A percentile compares a stretch with the other conserved stretches of the same genome.
phyloP scores from a whole-genome alignment of 2,797 vertebrate species.

The Tamandua tetradactyla region DNA sequence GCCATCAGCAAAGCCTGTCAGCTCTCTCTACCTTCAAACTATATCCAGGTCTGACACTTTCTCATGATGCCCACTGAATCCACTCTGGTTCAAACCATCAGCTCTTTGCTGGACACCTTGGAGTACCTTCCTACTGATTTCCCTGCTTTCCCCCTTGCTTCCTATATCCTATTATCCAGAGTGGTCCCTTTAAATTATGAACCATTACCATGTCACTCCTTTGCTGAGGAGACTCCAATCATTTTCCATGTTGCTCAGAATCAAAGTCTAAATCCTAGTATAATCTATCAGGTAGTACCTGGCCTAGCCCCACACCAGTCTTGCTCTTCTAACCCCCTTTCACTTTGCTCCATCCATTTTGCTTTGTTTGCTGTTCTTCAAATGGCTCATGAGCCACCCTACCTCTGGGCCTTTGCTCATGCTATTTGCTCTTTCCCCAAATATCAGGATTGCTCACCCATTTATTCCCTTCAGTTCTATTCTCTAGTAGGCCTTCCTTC shows the following conservation, averaged over 20 bases:
- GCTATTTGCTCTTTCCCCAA: neutral
- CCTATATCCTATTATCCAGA: neutral
- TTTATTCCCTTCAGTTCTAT: neutral
- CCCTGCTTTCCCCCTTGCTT: neutral
- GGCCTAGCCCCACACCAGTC: fast-evolving
- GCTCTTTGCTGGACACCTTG: neutral
- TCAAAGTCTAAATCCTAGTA: neutral
- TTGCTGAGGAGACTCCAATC: neutral
- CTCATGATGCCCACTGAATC: neutral
- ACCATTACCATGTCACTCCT: neutral
- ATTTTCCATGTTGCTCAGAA: neutral
- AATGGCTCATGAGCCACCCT: neutral
- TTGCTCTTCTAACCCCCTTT: neutral
- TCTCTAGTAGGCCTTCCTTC: neutral
- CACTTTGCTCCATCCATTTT: neutral
- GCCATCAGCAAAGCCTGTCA: neutral
- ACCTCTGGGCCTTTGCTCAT: neutral
- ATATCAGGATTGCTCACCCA: neutral
- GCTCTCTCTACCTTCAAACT: neutral
- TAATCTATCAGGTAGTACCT: neutral
- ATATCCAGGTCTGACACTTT: neutral
- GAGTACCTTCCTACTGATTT: neutral
- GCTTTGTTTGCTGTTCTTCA: neutral
- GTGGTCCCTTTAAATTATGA: neutral
- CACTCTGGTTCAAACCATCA: neutral